Evolutionary conservation across 2,797 vertebrate species (phyloP), one percentile per base, ranked within the genome.

Genomic region (Loriculus beryllinus): DNA sequence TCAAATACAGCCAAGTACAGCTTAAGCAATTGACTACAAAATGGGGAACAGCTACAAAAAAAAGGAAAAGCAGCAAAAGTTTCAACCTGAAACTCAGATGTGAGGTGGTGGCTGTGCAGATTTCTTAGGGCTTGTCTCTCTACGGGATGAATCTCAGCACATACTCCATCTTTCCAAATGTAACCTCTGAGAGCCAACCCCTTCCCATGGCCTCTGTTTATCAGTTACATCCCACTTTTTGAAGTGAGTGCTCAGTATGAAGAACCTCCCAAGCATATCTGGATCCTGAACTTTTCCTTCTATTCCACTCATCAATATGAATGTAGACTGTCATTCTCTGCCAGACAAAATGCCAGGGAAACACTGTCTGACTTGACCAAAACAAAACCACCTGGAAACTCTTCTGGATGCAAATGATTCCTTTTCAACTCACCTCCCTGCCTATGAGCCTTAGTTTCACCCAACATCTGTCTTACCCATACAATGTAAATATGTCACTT

Each of bases 111-210:
- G 54, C 54, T 56, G n/a, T 14, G 14, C 54, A 56, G 54, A 23
- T 56, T 56, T 56, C 54, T 23, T 14, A 2, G n/a, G 42, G n/a
- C 25, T 49, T 19, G n/a, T 31, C 45, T 79, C 49, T 29, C 51
- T 39, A 42, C 29, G 29, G 13, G 14, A 49, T 13, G 20, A 21
- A 45, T 15, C 31, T 67, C 48, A 78, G 71, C 29, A 40, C 31
- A 12, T 25, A 33, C 16, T 68, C 54, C 22, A n/a, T 22, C 54
- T 42, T 56, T 42, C 48, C 33, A 67, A 21, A 51, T 6, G 19
- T 12, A 51, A 57, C 45, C 18, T 54, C 3, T 0, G 37, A 60
- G 9, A 54, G 20, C n/a, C 3, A 2, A 11, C 4, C 11, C 21
- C 9, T 39, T 62, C 40, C 52, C 2, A 2, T 45, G 25, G 21